Conservation (phyloP, 2,113 vertebrate species). For the Microcebus jonahi region DNA sequence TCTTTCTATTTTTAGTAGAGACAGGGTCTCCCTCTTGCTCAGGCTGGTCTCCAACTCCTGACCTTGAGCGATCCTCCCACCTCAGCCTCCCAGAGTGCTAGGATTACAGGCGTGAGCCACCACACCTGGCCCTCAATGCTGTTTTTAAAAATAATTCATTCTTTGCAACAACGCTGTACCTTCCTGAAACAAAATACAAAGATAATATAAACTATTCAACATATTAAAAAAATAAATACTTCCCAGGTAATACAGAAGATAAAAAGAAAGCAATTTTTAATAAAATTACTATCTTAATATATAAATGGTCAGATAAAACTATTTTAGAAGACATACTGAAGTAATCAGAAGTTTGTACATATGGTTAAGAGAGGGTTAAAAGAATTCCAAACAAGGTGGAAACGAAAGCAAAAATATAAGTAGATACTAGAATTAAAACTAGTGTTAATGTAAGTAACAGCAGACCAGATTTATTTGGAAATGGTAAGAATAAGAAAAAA, state of each 20-base stretch:
- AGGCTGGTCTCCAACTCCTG: no score
- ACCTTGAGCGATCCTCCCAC: no score
- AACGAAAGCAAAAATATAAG: neutral
- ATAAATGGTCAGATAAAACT: neutral
- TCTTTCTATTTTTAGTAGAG: no score
- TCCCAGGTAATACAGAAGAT: neutral
- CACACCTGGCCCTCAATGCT: neutral
- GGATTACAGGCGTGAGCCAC: no score
- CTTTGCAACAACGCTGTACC: neutral
- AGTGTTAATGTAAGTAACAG: neutral
- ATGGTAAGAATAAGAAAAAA: constrained; percentile 12
- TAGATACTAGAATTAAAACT: neutral
- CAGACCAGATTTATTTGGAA: neutral
- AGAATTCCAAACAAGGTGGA: neutral
- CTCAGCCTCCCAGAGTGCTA: no score
- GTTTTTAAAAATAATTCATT: neutral
- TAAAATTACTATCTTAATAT: neutral
- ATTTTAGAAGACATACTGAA: neutral
- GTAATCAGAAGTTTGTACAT: neutral
- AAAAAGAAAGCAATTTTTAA: neutral
- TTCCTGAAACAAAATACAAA: neutral
- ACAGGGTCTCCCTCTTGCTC: no score
- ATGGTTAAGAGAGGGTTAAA: neutral
- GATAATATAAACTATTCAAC: neutral
- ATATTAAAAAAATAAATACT: neutral